These are phyloP conservation scores for Scaptomyza hsui DNA, from an alignment of 1,140 invertebrate species.

Conservation along the genomic window DNA sequence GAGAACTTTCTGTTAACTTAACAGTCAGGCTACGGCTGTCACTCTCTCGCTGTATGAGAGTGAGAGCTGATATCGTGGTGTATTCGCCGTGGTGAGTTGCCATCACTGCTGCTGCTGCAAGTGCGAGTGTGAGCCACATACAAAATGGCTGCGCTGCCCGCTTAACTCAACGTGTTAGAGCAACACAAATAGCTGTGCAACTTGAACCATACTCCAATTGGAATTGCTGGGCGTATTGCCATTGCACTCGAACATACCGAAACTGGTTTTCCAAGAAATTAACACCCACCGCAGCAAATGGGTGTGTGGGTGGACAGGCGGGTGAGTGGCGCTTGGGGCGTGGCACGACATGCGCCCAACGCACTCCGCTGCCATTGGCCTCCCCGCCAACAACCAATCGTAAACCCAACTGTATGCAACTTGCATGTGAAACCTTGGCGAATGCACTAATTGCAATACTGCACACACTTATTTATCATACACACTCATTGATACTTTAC, in stretches of 20 bases:
- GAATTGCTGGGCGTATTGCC: slow-evolving; percentile 38
- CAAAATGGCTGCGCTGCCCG: slow-evolving; percentile 63
- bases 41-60: neutral
- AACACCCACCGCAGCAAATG: slow-evolving; percentile 47
- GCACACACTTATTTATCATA: slow-evolving; percentile 33
- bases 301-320: slow-evolving; percentile 39
- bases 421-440: slow-evolving; percentile 17
- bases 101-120: neutral
- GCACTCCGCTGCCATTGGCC: slow-evolving; percentile 23
- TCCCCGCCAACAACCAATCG: slow-evolving; percentile 10
- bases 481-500: slow-evolving; percentile 3
- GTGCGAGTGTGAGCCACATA: slow-evolving; percentile 48
- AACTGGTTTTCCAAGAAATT: slow-evolving; percentile 59
- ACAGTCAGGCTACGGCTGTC: slow-evolving; percentile 17
- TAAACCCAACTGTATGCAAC: slow-evolving; percentile 19
- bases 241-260: slow-evolving; percentile 20
- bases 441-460: slow-evolving; percentile 35
- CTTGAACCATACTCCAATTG: slow-evolving; percentile 56
- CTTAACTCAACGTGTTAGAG: slow-evolving; percentile 17
- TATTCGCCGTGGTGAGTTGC: slow-evolving; percentile 33
- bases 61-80: slow-evolving; percentile 13
- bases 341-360: slow-evolving; percentile 36
- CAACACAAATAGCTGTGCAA: slow-evolving; percentile 10
- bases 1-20: slow-evolving; percentile 25
- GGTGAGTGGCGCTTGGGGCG: slow-evolving; percentile 56